These are phyloP conservation scores for Linurgus olivaceus DNA, from an alignment of 2,797 vertebrate genomes.

Conservation along the genomic window DNA sequence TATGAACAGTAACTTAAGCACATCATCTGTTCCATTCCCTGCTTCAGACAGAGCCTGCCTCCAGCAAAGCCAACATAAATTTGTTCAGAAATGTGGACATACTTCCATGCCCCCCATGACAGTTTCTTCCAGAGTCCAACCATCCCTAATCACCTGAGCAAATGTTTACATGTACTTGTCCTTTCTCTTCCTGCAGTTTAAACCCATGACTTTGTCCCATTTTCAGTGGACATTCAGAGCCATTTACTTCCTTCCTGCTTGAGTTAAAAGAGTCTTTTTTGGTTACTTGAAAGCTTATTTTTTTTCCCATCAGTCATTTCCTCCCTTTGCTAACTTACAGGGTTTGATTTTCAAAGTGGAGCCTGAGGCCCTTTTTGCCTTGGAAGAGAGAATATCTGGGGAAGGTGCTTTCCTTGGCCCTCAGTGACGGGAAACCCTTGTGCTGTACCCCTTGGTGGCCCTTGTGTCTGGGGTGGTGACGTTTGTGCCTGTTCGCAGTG, in stretches of 20 bases:
- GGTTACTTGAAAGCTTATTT: not conserved
- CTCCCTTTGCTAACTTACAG: not conserved
- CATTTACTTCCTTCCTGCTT: not conserved
- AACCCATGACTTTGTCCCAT: not conserved
- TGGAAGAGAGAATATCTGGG: not conserved
- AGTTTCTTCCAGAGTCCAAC: not conserved
- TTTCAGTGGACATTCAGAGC: not conserved
- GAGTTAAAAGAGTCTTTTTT: not conserved
- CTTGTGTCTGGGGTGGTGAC: not conserved
- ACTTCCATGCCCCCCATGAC: not conserved
- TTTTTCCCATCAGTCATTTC: not conserved
- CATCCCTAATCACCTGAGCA: not conserved
- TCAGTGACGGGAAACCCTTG: not conserved
- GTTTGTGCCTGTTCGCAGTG: slow-evolving; percentile 75
- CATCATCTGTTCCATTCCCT: not conserved
- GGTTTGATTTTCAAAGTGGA: not conserved
- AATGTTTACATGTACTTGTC: not conserved
- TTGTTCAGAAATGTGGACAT: not conserved
- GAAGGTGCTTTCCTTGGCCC: not conserved
- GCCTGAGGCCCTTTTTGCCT: not conserved
- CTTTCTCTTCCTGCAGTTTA: not conserved
- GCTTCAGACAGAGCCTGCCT: not conserved
- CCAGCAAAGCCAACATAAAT: not conserved
- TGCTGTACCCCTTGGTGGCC: not conserved
- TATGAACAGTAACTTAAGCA: not conserved